Base-by-base conservation (phyloP, 1,140 invertebrate species). In the Ylistrum balloti region DNA sequence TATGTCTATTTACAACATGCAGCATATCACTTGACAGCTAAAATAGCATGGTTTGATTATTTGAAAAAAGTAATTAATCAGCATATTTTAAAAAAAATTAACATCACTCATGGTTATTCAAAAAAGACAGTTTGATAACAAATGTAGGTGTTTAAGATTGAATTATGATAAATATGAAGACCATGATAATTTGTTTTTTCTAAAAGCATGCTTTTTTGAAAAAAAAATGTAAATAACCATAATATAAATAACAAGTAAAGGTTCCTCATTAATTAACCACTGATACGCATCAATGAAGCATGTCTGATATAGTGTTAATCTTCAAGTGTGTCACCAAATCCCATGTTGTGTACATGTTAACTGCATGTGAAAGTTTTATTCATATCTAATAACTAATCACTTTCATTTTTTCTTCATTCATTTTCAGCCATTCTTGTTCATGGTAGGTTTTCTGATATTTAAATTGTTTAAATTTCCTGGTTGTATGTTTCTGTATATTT, bases 381-480 rank as follows among this genome's bases (percentile, higher is more conserved):
- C 22, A 74, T 74, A 28, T 28, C 28, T 28, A 45, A 9, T 45
- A 17, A 45, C 41, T 17, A 1, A 45, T 10, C 32, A 22, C 34
- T 90, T 48, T 88, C 85, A 35, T 28, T 90, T 33, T 90, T 85
- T 20, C 85, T 33, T 33, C 45, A 20, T 85, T 74, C 89, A 33
- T 3, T 88, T 41, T 90, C 87, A 89, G 87, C 88, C 87, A 89
- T 87, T 90, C 87, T 48, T 87, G 89, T 87, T 89, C 90, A 89
- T 38, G 89, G 33, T 89, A 87, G 89, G 87, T 90, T 34, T 89
- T 38, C 88, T 41, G 0, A 41, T 56, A 87, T 90, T 87, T 89
- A 87, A 89, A 35, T 90, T 87, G 89, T 34, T 90, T 87, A 89
- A 87, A 74, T 87, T 90, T 38, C 89, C 35, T 90, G 87, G 74